These are phyloP conservation scores for Nyctibius bracteatus DNA, from an alignment of 2,113 vertebrate species.

Conservation along the genomic window DNA sequence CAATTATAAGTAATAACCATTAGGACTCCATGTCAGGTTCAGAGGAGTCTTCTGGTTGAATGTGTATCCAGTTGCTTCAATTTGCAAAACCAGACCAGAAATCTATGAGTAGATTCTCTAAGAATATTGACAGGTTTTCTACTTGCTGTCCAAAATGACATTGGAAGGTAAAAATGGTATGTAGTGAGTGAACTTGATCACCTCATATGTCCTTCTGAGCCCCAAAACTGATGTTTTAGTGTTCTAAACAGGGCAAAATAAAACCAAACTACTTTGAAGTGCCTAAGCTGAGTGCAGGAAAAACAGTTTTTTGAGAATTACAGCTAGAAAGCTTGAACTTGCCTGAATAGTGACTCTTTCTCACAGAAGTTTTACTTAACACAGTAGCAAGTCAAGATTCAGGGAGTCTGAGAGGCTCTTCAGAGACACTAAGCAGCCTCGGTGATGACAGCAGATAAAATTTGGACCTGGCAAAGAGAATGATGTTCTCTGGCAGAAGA, in stretches of 20 bases:
- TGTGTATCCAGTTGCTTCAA: neutral
- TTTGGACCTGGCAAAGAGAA: neutral
- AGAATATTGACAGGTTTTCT: neutral
- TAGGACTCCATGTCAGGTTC: neutral
- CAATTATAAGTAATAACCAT: neutral
- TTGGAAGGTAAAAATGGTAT: neutral
- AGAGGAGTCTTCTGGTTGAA: neutral
- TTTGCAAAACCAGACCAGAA: neutral
- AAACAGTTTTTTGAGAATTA: neutral
- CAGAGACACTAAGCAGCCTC: neutral
- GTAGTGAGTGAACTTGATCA: neutral
- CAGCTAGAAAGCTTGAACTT: neutral
- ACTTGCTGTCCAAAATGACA: neutral
- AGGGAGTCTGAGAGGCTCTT: neutral
- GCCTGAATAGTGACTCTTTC: neutral
- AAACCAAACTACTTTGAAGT: neutral
- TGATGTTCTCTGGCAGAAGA: neutral
- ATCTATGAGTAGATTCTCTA: neutral
- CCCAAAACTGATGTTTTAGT: neutral
- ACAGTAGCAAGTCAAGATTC: neutral
- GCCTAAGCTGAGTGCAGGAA: accelerated
- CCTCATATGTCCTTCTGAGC: neutral
- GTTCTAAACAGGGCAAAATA: neutral
- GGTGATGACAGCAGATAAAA: neutral
- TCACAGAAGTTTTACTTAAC: neutral